A percentile compares a stretch with the other conserved stretches of the same genome.
These are phyloP conservation scores for Thymelicus lineola DNA, from an alignment of 2,888 invertebrate genomes.

Conservation along the genomic window DNA sequence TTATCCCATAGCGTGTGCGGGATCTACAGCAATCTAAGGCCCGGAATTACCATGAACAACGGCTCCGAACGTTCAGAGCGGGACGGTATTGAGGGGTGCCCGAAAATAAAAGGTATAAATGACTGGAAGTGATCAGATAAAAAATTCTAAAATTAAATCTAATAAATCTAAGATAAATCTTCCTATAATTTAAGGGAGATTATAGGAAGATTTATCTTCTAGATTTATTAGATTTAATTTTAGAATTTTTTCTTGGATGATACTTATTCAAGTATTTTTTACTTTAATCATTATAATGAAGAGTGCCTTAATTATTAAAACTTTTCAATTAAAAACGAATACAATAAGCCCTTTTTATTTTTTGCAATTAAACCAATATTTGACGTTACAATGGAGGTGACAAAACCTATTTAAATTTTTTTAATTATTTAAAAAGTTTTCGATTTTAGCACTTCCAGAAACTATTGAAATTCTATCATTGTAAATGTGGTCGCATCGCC, in stretches of 20 bases:
- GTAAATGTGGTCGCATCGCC: conserved; percentile 66
- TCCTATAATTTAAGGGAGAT: too few species aligned
- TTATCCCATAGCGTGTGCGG: conserved; percentile 45
- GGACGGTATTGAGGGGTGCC: conserved; percentile 49
- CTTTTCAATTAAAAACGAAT: too few species aligned
- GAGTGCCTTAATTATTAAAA: too few species aligned
- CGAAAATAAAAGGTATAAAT: conserved; percentile 38
- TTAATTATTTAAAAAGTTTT: neutral
- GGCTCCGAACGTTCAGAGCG: conserved; percentile 71
- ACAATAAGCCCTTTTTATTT: neutral
- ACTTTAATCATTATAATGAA: too few species aligned
- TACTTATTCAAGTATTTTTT: too few species aligned
- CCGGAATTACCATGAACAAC: conserved; percentile 77
- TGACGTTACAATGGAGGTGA: too few species aligned
- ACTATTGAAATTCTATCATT: conserved; percentile 49
- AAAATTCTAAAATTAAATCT: too few species aligned
- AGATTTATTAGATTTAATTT: too few species aligned
- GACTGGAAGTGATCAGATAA: conserved; percentile 47
- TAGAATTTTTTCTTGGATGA: too few species aligned
- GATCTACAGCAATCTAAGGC: conserved; percentile 65
- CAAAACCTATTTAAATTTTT: too few species aligned
- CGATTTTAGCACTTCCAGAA: conserved; percentile 39
- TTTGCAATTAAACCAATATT: neutral
- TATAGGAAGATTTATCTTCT: too few species aligned
- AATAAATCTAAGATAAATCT: too few species aligned